phyloP scores from a whole-genome alignment of 2,797 vertebrate genomes.

The Glossophaga mutica region DNA sequence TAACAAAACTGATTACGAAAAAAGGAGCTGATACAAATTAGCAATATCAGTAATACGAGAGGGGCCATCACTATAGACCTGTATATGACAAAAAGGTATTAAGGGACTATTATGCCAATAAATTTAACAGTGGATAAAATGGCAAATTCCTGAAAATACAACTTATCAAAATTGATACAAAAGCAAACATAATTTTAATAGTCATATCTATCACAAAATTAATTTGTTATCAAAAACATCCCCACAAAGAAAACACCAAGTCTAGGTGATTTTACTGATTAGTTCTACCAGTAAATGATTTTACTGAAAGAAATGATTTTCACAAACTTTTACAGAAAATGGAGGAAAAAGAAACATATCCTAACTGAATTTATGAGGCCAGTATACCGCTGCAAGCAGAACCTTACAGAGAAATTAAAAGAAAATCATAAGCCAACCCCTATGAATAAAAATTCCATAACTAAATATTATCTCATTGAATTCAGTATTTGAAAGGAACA shows the following conservation, averaged over 20 bases:
- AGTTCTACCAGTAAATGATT: neutral
- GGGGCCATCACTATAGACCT: neutral
- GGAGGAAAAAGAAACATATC: neutral
- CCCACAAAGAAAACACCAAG: neutral
- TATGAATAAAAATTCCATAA: neutral
- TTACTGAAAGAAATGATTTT: neutral
- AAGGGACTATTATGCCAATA: neutral
- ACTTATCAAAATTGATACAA: neutral
- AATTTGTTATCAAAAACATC: neutral
- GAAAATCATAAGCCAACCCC: neutral
- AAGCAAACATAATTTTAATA: neutral
- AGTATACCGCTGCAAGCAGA: neutral
- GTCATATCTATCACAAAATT: neutral
- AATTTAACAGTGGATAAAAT: neutral
- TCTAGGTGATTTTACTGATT: neutral
- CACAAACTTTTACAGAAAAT: neutral
- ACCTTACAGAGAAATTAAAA: neutral
- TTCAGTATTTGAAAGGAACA: neutral
- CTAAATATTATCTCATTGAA: neutral
- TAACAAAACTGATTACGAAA: neutral
- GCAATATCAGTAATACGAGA: neutral
- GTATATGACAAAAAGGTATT: neutral
- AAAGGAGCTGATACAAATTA: neutral
- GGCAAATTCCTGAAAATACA: neutral
- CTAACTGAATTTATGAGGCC: neutral